Base-by-base conservation (phyloP, 2,797 vertebrate genomes). In the Pristis pectinata region DNA sequence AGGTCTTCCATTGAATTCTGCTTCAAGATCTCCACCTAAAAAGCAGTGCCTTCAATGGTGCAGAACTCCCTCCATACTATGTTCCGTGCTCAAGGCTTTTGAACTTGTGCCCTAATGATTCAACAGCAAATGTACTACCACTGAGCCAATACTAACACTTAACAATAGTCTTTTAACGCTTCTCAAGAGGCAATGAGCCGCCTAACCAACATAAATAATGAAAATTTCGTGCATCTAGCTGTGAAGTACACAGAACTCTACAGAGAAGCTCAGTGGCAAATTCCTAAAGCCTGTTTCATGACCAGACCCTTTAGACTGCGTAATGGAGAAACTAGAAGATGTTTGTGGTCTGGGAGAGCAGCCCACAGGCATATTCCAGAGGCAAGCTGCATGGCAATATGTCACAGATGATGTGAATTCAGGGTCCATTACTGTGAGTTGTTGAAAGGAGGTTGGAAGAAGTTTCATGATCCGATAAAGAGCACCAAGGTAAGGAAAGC, bases 271-370 rank as follows among this genome's bases (percentile, higher is more conserved):
- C 87, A 67, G 61, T 67, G 87, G 61, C 87, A 91, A 64, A 91
- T 91, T 91, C 87, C 64, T 91, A 37, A 91, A 91, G 87, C 59
- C 59, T 67, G n/a, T 91, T 67, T 91, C 87, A 91, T 67, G 59
- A 67, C 87, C 87, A 91, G 61, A 67, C n/a, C n/a, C 37, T 27
- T 89, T 24, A 41, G 61, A 91, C 59, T 91, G 61, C 61, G 87
- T 91, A 91, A 91, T 91, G 87, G 87, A 91, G 87, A 91, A 91
- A 91, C 34, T 64, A 61, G 87, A 91, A 91, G 87, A 91, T 27
- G 87, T 91, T 67, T 91, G 87, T 91, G 87, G 87, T 91, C 87
- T 91, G 87, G 87, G 87, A 67, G 59, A 67, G 61, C 61, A 91
- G 61, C 87, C 87, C 87, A 67, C 87, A 91, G 64, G n/a, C 87